Conservation (phyloP, 2,888 invertebrate genomes). For the Sinohyriopsis cumingii region DNA sequence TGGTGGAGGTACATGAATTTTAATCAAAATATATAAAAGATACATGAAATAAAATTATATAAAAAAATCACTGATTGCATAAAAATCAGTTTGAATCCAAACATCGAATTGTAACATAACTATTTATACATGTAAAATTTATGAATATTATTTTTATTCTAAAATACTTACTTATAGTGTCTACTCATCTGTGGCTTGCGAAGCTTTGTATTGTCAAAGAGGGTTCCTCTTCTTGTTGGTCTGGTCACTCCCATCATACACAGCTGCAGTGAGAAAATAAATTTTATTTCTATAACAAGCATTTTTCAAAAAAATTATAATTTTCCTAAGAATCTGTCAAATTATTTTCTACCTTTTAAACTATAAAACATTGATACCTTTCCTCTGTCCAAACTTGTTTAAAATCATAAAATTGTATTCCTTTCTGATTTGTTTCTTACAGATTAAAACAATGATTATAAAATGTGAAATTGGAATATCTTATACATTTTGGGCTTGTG, state of each 20-base stretch:
- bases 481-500: too few relatives aligned
- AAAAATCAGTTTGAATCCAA: not conserved
- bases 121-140: not conserved
- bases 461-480: not conserved
- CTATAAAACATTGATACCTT: too few relatives aligned
- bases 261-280: slow-evolving; percentile 63
- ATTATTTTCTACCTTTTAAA: too few relatives aligned
- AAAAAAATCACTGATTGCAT: not conserved
- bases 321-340: too few relatives aligned
- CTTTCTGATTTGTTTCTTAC: not conserved
- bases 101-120: not conserved
- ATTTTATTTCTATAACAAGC: not conserved
- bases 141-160: not conserved
- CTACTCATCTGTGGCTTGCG: slow-evolving; percentile 93
- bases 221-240: slow-evolving; percentile 91
- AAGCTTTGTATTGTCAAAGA: slow-evolving; percentile 88
- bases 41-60: too few relatives aligned
- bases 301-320: not conserved
- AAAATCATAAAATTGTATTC: too few relatives aligned
- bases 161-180: slow-evolving; percentile 77
- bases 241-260: slow-evolving; percentile 89
- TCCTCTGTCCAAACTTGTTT: too few relatives aligned
- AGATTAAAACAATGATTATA: not conserved
- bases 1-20: too few relatives aligned
- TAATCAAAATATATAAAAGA: too few relatives aligned